Base-by-base conservation (phyloP, 2,888 invertebrate genomes). In the Drosophila tripunctata region DNA sequence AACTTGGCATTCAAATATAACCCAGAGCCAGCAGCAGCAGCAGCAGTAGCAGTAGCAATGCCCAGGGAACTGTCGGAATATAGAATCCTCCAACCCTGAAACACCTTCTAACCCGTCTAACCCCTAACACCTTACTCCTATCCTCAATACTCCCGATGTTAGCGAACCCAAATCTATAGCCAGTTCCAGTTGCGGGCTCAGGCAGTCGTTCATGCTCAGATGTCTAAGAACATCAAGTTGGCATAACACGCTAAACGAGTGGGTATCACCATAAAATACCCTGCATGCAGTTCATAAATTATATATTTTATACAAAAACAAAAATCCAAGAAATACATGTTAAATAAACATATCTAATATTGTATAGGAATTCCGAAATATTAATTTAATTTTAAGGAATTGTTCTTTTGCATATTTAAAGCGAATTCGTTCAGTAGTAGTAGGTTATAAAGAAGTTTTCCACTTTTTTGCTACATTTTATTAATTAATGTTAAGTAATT, bases 1-100 rank as follows among this genome's bases (percentile, higher is more conserved):
- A 85, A 82, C 76, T 82, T 76, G 80, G 83, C 85, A 84, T 84
- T 84, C 83, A 83, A 84, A 86, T 84, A 80, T 69, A 86, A 67
- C 78, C 70, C 60, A 58, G 3, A 30, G 54, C 45, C 27, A 38
- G 24, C 48, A 38, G 50, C 43, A 43, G 10, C 15, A 21, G 30
- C 3, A n/a, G 30, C 30, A 30, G 12, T 4, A 22, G 48, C 19
- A 35, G 21, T 43, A 27, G 45, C 36, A 52, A 24, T 60, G 57
- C 51, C 47, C 66, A 44, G 31, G 33, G 24, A 31, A 27, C 27
- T 3, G 57, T 22, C 47, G 3, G 5, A 8, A 17, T 33, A 12
- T 15, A 27, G 24, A 36, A 14, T 10, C 8, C 47, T 35, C 22
- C 30, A 12, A n/a, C 44, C 35, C 33, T 4, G 6, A 12, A 19